phyloP scores from a whole-genome alignment of 2,888 invertebrate genomes.

The Auanema freiburgensis region DNA sequence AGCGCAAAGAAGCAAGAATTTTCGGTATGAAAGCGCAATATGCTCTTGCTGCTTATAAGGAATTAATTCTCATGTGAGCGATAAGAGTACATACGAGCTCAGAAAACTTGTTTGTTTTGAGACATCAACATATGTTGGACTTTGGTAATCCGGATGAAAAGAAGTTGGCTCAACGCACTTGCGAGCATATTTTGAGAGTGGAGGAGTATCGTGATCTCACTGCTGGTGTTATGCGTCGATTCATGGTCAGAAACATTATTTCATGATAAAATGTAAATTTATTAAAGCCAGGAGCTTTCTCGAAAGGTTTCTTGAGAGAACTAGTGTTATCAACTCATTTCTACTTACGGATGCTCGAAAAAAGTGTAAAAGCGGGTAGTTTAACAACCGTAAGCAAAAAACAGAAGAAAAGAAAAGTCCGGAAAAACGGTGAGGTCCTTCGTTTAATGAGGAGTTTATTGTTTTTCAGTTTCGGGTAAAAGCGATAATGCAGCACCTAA shows the following conservation, averaged over 20 bases:
- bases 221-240: conserved; percentile 33
- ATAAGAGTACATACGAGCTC: background rate
- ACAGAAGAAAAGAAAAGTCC: conserved; percentile 28
- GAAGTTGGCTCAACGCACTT: conserved; percentile 26
- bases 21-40: conserved; percentile 74
- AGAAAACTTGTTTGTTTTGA: conserved; percentile 11
- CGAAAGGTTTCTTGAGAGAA: conserved; percentile 68
- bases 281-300: conserved; percentile 76
- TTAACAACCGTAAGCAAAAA: conserved; percentile 33
- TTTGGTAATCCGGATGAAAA: conserved; percentile 25
- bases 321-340: conserved; percentile 67
- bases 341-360: conserved; percentile 67
- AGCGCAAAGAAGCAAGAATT: conserved; percentile 72
- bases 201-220: conserved; percentile 59
- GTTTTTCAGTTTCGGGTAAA: conserved; percentile 9
- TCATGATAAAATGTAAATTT: background rate
- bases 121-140: conserved; percentile 27
- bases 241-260: conserved; percentile 31
- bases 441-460: conserved; percentile 2
- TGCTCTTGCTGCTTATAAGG: conserved; percentile 78
- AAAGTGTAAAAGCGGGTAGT: conserved; percentile 59
- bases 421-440: conserved; percentile 10
- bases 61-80: conserved; percentile 79
- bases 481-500: background rate
- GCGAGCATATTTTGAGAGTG: conserved; percentile 47